A percentile compares a stretch with the other conserved stretches of the same genome.
phyloP scores from a whole-genome alignment of 1,140 invertebrate species.

The Leptopilina boulardi region DNA sequence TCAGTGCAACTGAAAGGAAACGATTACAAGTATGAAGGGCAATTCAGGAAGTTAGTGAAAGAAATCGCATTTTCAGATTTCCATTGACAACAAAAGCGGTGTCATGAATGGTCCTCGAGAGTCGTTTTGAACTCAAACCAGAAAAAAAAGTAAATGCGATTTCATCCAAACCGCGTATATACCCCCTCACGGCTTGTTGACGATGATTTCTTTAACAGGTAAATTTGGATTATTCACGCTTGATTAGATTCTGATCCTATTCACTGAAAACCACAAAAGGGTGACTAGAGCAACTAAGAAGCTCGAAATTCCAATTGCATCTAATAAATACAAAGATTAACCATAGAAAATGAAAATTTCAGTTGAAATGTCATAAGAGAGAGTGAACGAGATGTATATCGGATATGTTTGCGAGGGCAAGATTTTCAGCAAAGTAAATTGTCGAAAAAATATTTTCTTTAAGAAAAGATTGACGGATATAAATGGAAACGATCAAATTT shows the following conservation, averaged over 20 bases:
- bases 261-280: not conserved
- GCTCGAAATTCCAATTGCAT: slow-evolving; percentile 27
- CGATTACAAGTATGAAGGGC: slow-evolving; percentile 2
- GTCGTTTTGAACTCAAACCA: not conserved
- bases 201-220: slow-evolving; percentile 23
- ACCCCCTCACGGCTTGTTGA: slow-evolving; percentile 13
- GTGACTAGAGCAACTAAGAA: slow-evolving; percentile 11
- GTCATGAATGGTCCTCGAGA: slow-evolving; percentile 19
- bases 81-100: slow-evolving; percentile 11
- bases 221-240: slow-evolving; percentile 15
- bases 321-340: slow-evolving; percentile 17
- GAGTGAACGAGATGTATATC: not conserved
- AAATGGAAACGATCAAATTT: not conserved
- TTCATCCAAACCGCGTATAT: not conserved
- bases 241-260: slow-evolving; percentile 1
- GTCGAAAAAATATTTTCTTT: not conserved
- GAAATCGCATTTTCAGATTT: slow-evolving; percentile 14
- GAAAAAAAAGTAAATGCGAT: slow-evolving; percentile 15
- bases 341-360: not conserved
- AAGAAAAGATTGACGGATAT: not conserved
- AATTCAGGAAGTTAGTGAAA: slow-evolving; percentile 6
- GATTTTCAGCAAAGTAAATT: slow-evolving; percentile 1
- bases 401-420: not conserved
- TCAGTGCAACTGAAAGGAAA: slow-evolving; percentile 4
- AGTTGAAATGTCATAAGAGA: not conserved